A percentile compares a stretch with the other conserved stretches of the same genome.
Evolutionary conservation across 2,888 invertebrate species (phyloP).

Genomic region (Zeuzera pyrina): DNA sequence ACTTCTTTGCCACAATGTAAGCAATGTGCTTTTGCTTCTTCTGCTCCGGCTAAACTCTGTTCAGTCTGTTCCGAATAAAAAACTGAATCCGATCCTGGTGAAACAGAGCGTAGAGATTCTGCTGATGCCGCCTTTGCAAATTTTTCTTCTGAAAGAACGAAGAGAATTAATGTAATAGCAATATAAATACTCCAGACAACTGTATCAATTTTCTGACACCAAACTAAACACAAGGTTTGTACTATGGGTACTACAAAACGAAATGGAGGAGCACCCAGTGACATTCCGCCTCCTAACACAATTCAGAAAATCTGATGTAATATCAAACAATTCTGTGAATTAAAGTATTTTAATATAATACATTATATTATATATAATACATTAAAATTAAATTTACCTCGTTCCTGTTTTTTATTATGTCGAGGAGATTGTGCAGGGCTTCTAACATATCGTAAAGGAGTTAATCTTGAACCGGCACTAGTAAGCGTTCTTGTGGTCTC

Average conservation of each 20-base stretch:
- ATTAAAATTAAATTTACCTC: conserved; percentile 27
- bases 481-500: conserved; percentile 62
- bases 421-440: conserved; percentile 69
- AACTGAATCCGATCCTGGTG: conserved; percentile 92
- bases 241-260: too few species aligned
- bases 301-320: conserved; percentile 6
- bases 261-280: too few species aligned
- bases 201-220: conserved; percentile 3
- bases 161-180: conserved; percentile 4
- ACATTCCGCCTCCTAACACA: too few species aligned
- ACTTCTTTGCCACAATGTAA: conserved; percentile 89
- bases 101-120: conserved; percentile 90
- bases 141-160: conserved; percentile 45
- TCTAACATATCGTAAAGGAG: conserved; percentile 58
- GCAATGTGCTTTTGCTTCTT: conserved; percentile 79
- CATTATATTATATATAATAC: too few species aligned
- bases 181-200: too few species aligned
- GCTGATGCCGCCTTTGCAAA: conserved; percentile 86
- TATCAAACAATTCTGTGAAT: conserved; percentile 6
- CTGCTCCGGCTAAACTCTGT: conserved; percentile 60
- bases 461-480: conserved; percentile 59
- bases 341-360: too few species aligned
- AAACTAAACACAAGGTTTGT: too few species aligned
- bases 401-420: conserved; percentile 58
- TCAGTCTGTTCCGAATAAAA: conserved; percentile 88